Evolutionary conservation across 2,113 vertebrate genomes (phyloP).

Genomic region (Chrysemys picta): DNA sequence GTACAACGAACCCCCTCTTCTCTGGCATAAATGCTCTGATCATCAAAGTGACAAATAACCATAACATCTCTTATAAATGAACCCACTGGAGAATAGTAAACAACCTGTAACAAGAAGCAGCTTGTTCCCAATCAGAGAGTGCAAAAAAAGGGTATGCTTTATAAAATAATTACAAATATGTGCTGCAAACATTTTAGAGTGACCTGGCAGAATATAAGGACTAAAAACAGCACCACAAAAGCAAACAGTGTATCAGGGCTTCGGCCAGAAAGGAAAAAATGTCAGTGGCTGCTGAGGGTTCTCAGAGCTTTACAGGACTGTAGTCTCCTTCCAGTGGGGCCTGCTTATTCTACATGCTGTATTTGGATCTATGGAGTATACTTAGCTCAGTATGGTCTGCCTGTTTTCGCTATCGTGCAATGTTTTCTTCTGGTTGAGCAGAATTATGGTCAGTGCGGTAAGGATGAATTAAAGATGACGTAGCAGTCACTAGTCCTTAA

Average conservation of each 20-base stretch:
- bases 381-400: conserved; percentile 35
- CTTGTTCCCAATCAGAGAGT: conserved; percentile 74
- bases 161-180: conserved; percentile 32
- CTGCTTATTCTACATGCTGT: conserved; percentile 59
- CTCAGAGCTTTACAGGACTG: conserved; percentile 15
- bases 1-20: background rate
- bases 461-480: conserved; percentile 45
- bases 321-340: conserved; percentile 32
- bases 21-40: background rate
- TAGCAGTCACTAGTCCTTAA: conserved; percentile 46
- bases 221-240: conserved; percentile 68
- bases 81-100: conserved; percentile 51
- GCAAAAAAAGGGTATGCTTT: conserved; percentile 63
- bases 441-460: conserved; percentile 52
- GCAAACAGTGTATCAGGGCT: conserved; percentile 67
- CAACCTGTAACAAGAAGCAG: conserved; percentile 82
- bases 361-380: conserved; percentile 18
- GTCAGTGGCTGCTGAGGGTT: background rate
- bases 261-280: conserved; percentile 42
- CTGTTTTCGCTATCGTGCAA: conserved; percentile 46
- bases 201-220: conserved; percentile 68
- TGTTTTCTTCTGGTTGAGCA: conserved; percentile 47
- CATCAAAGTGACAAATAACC: conserved; percentile 58
- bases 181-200: conserved; percentile 70
- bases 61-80: conserved; percentile 61